Evolutionary conservation across 2,888 invertebrate species (phyloP).

Genomic region (Platycheirus rosarum): DNA sequence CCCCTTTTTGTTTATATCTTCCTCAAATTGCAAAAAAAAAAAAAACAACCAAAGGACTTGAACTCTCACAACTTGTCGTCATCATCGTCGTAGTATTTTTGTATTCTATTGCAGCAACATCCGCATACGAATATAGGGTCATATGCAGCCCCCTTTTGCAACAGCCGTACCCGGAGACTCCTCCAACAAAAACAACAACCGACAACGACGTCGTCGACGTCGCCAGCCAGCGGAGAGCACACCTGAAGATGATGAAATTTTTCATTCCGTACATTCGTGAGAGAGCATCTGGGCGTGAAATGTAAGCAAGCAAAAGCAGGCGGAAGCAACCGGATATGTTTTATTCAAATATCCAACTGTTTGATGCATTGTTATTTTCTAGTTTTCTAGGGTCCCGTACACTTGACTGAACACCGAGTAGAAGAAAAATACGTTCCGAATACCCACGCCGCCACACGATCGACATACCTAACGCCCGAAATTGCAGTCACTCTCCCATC

Average conservation of each 20-base stretch:
- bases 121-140: conserved; percentile 54
- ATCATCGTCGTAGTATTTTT: conserved; percentile 25
- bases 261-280: conserved; percentile 63
- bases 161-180: neutral
- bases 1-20: conserved; percentile 20
- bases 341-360: conserved; percentile 72
- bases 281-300: conserved; percentile 60
- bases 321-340: conserved; percentile 72
- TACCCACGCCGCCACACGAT: conserved; percentile 10
- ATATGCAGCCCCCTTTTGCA: conserved; percentile 38
- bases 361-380: conserved; percentile 70
- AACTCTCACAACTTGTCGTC: conserved; percentile 31
- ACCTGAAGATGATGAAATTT: conserved; percentile 71
- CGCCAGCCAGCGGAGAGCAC: conserved; percentile 26
- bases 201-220: conserved; percentile 7
- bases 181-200: neutral
- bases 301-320: conserved; percentile 62
- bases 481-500: conserved; percentile 1
- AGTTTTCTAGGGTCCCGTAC: conserved; percentile 47
- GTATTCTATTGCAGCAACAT: conserved; percentile 57
- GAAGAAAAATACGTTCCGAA: conserved; percentile 40
- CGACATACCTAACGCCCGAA: neutral
- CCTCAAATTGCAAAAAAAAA: conserved; percentile 36
- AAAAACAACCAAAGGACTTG: conserved; percentile 20
- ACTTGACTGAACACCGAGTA: conserved; percentile 47